A percentile compares a stretch with the other conserved stretches of the same genome.
phyloP scores from a whole-genome alignment of 2,888 invertebrate species.

The Cheilosia pagana region DNA sequence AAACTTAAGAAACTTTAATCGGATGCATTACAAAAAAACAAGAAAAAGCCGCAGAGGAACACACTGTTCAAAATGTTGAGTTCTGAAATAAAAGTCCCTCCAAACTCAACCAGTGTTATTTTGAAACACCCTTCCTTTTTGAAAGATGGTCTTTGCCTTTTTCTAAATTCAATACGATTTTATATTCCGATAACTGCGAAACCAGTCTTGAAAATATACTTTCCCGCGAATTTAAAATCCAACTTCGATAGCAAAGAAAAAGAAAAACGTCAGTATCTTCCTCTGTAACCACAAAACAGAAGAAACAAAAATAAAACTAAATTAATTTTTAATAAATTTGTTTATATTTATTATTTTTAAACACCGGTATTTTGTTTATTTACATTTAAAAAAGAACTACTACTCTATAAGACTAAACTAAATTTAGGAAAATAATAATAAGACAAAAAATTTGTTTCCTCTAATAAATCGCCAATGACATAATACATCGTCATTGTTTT shows the following conservation, averaged over 20 bases:
- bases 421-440: slow-evolving; percentile 63
- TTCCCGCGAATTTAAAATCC: no score
- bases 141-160: no score
- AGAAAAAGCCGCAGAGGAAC: background rate
- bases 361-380: slow-evolving; percentile 72
- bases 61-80: background rate
- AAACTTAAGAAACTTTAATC: background rate
- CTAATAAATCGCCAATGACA: slow-evolving; percentile 41
- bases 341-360: slow-evolving; percentile 73
- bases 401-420: slow-evolving; percentile 66
- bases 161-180: no score
- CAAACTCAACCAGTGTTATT: no score
- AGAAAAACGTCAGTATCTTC: slow-evolving; percentile 7
- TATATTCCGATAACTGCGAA: no score
- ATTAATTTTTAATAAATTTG: slow-evolving; percentile 49
- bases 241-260: background rate
- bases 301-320: slow-evolving; percentile 45
- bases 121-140: no score
- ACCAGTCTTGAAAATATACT: no score
- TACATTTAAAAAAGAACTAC: slow-evolving; percentile 71
- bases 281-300: slow-evolving; percentile 16
- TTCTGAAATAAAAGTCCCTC: no score
- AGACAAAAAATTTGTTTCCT: slow-evolving; percentile 34
- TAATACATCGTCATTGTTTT: slow-evolving; percentile 24
- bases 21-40: background rate